Percentiles rank a stretch among this genome's conserved stretches.
phyloP scores from a whole-genome alignment of 2,888 invertebrate genomes.

The Meta bourneti region DNA sequence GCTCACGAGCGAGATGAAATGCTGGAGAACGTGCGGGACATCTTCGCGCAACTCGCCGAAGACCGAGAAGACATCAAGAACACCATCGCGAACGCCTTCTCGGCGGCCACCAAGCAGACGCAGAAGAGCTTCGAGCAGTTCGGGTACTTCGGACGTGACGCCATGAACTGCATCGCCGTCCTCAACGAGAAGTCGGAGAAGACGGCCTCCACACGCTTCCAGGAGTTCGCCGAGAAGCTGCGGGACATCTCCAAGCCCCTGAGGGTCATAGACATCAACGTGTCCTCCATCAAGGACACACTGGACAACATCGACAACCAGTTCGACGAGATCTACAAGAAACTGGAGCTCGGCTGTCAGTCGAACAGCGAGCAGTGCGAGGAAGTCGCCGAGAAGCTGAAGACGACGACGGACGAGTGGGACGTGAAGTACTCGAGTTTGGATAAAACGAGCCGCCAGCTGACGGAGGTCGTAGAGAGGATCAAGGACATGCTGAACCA shows the following conservation, averaged over 20 bases:
- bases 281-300: constrained; percentile 12
- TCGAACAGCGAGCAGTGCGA: constrained; percentile 40
- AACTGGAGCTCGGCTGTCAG: constrained; percentile 40
- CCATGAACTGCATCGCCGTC: constrained; percentile 25
- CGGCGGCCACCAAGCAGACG: background rate
- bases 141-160: constrained; percentile 32
- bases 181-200: constrained; percentile 39
- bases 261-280: constrained; percentile 6
- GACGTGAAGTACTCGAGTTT: background rate
- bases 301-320: constrained; percentile 58
- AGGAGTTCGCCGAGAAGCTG: constrained; percentile 26
- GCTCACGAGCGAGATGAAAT: constrained; percentile 12
- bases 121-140: constrained; percentile 33
- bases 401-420: constrained; percentile 29
- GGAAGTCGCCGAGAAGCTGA: constrained; percentile 28
- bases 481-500: constrained; percentile 10
- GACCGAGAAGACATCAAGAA: constrained; percentile 57
- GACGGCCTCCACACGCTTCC: background rate
- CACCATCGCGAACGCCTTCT: constrained; percentile 36
- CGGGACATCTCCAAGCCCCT: background rate
- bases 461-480: background rate
- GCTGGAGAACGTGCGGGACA: constrained; percentile 17
- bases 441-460: background rate
- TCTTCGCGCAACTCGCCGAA: constrained; percentile 20
- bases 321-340: constrained; percentile 50